Conservation (phyloP, 2,797 vertebrate genomes). For the Pseudopleuronectes americanus region DNA sequence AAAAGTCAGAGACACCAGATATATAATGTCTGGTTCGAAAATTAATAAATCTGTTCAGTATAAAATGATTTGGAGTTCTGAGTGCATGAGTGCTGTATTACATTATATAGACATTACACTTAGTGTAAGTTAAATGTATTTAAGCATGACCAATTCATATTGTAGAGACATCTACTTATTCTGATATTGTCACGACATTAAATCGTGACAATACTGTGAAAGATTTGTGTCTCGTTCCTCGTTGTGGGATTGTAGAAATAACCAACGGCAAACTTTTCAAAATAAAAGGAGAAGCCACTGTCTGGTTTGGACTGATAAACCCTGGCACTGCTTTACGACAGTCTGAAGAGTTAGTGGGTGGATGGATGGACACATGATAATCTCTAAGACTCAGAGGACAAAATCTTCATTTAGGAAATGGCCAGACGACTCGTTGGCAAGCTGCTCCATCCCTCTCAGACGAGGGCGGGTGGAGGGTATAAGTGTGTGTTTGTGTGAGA, state of each 20-base stretch:
- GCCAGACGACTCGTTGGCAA: slow-evolving; percentile 57
- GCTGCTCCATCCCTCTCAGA: slow-evolving; percentile 53
- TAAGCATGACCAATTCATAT: neutral
- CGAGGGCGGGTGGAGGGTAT: neutral
- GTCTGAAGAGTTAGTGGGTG: slow-evolving; percentile 39
- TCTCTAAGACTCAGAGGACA: slow-evolving; percentile 52
- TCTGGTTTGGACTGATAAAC: slow-evolving; percentile 34
- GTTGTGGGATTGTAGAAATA: no score
- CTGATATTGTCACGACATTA: no score
- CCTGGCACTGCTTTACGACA: slow-evolving; percentile 26
- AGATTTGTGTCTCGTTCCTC: no score
- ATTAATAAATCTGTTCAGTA: neutral
- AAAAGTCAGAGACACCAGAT: neutral
- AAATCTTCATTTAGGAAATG: slow-evolving; percentile 70
- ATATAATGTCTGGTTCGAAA: neutral
- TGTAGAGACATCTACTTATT: no score
- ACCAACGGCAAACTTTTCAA: neutral
- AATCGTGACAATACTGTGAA: no score
- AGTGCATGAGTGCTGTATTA: slow-evolving; percentile 9
- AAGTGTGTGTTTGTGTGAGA: slow-evolving; percentile 22
- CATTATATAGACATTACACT: neutral
- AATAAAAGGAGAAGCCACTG: slow-evolving; percentile 2
- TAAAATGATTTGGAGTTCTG: neutral
- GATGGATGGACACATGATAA: slow-evolving; percentile 46
- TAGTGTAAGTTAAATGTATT: neutral